Base-by-base conservation (phyloP, 2,888 invertebrate genomes). In the Poecilobothrus nobilitatus region DNA sequence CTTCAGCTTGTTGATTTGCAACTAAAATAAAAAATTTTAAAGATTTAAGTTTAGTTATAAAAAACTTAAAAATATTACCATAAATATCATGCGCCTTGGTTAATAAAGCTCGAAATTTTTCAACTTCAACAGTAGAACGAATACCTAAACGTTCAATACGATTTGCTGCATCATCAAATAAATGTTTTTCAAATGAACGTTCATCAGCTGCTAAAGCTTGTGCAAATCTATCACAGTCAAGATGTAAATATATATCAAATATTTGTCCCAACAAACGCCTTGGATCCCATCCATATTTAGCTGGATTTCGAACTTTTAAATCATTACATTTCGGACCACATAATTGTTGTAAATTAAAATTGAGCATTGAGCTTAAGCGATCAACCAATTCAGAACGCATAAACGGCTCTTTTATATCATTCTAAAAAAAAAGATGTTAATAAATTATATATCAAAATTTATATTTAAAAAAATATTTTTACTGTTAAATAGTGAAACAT, bases 211-310 rank as follows among this genome's bases (percentile, higher is more conserved):
- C 97, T 70, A 98, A 87, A 70, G 96, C 95, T 74, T 91, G 89
- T 75, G 94, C 94, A 84, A 95, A 96, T 79, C 88, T 87, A 80
- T 92, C 90, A 84, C 93, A 92, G 86, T 95, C 93, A 73, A 99
- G 87, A 83, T 98, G 96, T 76, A 98, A 86, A 85, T 99, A 99
- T 81, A 99, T 97, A 82, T 96, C 94, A 66, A 96, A 94, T 72
- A 99, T 87, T 81, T 95, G 93, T 75, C 93, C 91, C 70, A 98
- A 86, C 74, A 99, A 84, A 74, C 91, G 88, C 75, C 95, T 88
- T 22, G 98, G 98, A 80, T 97, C 95, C 98, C 98, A 99, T 15
- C 95, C 94, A 81, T 97, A 99, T 81, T 95, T 95, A 73, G 94
- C 92, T 1, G 95, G 94, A 75, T 92, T 92, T 69, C 91, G 89